Evolutionary conservation across 2,113 vertebrate species (phyloP).

Genomic region (Opisthocomus hoazin): DNA sequence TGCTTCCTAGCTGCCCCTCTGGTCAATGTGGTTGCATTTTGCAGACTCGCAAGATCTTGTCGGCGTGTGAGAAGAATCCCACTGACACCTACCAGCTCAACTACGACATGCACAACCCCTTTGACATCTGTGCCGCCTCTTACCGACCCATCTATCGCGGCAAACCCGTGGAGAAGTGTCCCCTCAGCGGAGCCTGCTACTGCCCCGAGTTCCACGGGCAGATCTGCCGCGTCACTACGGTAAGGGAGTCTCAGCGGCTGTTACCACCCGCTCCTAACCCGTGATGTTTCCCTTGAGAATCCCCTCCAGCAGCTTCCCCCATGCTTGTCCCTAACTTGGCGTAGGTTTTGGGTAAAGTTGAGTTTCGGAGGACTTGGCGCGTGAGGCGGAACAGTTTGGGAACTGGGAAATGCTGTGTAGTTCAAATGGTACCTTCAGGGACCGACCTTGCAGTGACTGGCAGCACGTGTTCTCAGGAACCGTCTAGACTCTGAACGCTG

Average conservation of each 20-base stretch:
- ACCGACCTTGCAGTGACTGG: fast-evolving
- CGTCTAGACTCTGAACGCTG: fast-evolving
- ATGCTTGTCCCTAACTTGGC: background rate
- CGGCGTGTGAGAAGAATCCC: constrained; percentile 93
- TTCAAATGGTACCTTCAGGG: background rate
- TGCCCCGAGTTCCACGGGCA: constrained; percentile 89
- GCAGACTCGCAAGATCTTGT: constrained; percentile 93
- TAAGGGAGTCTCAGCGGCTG: background rate
- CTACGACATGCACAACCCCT: constrained; percentile 98
- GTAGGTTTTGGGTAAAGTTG: background rate
- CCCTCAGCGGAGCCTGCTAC: constrained; percentile 94
- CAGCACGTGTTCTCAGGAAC: background rate
- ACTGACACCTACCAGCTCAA: constrained; percentile 88
- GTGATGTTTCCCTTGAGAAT: background rate
- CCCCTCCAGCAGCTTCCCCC: background rate
- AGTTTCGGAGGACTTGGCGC: fast-evolving
- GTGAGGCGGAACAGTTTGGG: background rate
- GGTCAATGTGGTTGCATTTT: background rate
- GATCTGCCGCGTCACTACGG: constrained; percentile 90
- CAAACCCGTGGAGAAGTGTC: constrained; percentile 91
- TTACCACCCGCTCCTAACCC: fast-evolving
- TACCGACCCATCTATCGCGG: constrained; percentile 92
- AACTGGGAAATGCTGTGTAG: too few species aligned
- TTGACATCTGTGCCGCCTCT: constrained; percentile 94
- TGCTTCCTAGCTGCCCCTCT: background rate